Conservation (phyloP, 2,113 vertebrate genomes). For the Stegostoma tigrinum region DNA sequence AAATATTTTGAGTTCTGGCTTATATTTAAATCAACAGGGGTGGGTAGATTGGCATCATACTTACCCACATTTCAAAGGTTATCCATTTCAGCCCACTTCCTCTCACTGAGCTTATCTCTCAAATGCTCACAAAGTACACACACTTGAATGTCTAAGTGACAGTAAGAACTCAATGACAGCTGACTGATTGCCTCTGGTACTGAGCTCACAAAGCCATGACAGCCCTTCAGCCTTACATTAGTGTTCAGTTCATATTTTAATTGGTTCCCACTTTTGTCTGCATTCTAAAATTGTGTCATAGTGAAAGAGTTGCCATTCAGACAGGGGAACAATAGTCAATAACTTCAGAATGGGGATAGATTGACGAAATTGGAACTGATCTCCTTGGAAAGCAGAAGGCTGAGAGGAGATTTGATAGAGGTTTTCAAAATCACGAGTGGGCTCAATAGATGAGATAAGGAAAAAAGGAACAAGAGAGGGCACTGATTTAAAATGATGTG, state of each 20-base stretch:
- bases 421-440: too few relatives aligned
- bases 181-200: neutral
- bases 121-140: neutral
- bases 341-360: too few relatives aligned
- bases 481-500: too few relatives aligned
- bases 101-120: neutral
- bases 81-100: neutral
- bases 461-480: too few relatives aligned
- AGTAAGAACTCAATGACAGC: neutral
- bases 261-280: neutral
- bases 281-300: neutral
- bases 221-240: neutral
- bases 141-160: neutral
- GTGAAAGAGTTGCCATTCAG: neutral
- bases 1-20: neutral
- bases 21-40: neutral
- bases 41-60: neutral
- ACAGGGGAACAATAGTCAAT: neutral
- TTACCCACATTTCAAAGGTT: neutral
- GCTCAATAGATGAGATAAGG: too few relatives aligned
- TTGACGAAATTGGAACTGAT: too few relatives aligned
- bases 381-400: too few relatives aligned
- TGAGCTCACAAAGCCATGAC: neutral
- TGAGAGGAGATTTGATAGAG: too few relatives aligned
- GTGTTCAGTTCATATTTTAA: conserved; percentile 7